Conservation (phyloP, 2,113 vertebrate genomes). For the Notarius lentiginosus region DNA sequence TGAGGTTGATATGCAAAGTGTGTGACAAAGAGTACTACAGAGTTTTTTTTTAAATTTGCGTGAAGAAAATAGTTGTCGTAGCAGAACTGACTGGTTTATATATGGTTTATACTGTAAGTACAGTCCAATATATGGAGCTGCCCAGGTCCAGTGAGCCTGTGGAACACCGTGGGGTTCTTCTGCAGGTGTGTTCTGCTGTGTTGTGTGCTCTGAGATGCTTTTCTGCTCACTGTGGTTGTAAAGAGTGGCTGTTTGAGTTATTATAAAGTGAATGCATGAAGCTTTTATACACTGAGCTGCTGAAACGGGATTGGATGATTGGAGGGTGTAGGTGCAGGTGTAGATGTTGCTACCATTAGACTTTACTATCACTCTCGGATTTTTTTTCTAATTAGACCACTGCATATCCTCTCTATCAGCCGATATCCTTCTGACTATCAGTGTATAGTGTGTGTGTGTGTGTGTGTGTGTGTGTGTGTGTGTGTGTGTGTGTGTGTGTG, state of each 20-base stretch:
- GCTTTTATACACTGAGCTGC: neutral
- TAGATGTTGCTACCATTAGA: neutral
- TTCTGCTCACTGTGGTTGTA: neutral
- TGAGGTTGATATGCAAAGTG: too few relatives aligned
- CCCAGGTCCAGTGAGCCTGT: too few relatives aligned
- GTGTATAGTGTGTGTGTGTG: neutral
- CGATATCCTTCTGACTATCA: too few relatives aligned
- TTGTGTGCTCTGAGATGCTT: neutral
- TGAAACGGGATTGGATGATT: neutral
- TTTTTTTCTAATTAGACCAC: too few relatives aligned
- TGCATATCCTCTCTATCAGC: too few relatives aligned
- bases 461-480: slow-evolving; percentile 6
- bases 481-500: neutral
- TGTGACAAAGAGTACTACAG: too few relatives aligned
- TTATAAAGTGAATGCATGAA: neutral
- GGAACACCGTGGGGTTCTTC: too few relatives aligned
- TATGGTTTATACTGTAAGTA: neutral
- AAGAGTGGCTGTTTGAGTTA: neutral
- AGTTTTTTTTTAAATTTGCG: too few relatives aligned
- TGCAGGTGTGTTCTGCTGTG: neutral
- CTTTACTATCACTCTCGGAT: too few relatives aligned
- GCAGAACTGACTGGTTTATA: neutral
- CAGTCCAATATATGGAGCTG: too few relatives aligned
- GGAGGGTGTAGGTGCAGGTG: neutral
- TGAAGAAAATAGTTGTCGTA: too few relatives aligned